Evolutionary conservation across 2,797 vertebrate species (phyloP), one percentile per base, ranked within the genome.

Genomic region (Brachymystax lenok): DNA sequence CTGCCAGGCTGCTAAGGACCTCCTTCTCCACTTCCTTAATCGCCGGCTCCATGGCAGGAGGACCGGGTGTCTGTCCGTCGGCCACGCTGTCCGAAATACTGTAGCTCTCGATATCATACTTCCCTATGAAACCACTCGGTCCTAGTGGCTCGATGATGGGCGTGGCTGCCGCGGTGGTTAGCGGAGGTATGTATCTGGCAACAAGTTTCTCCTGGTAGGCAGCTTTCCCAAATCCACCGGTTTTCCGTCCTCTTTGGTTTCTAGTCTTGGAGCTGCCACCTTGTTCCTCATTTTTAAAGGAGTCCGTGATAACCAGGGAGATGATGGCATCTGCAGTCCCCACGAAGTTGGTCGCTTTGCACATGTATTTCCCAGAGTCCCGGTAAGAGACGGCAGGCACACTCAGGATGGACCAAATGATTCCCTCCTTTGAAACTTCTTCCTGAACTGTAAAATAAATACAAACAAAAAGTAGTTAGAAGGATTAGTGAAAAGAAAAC

Each of bases 361-460:
- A 99, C 66, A 98, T 78, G 68, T 99, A 99, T 85, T 97, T 97
- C 33, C 98, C 98, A 12, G 98, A 97, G 85, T 99, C 97, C 0
- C 89, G 89, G 81, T 94, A 95, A 10, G 97, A 96, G n/a, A 97
- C 96, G 0, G 93, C 93, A 4, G 95, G 95, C 50, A 99, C 92
- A 5, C 95, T 97, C 74, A 99, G 92, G 85, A 98, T 95, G 0
- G 95, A 96, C 98, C 97, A 98, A 85, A 96, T 97, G 75, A 96
- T 96, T 77, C 97, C 97, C n/a, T 99, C 97, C 76, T 96, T 95
- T 72, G 98, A 97, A 82, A 98, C 93, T 89, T 99, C 97, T 87
- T 96, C 94, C 77, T 95, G 96, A 82, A 98, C 98, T 99, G 88
- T 21, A 87, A 91, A 74, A 67, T 50, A 83, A 61, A 75, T 46